These are phyloP conservation scores for Armadillidium nasatum DNA, from an alignment of 1,140 invertebrate genomes.

Conservation along the genomic window DNA sequence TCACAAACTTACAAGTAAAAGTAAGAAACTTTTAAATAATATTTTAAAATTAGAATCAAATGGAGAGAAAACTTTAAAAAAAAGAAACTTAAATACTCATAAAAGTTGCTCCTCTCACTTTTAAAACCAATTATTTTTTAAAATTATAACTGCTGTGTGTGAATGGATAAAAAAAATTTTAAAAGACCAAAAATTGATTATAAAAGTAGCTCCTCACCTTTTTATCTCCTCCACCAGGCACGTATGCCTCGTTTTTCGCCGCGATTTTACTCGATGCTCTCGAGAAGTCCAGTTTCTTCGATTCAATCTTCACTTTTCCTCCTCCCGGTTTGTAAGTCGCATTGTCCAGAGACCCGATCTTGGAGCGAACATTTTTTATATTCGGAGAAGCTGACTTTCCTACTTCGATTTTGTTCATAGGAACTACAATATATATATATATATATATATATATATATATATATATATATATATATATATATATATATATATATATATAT, in stretches of 20 bases:
- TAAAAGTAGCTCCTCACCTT: constrained; percentile 61
- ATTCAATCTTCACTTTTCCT: constrained; percentile 84
- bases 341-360: constrained; percentile 92
- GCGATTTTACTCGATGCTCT: constrained; percentile 76
- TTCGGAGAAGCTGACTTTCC: constrained; percentile 84
- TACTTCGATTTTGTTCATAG: constrained; percentile 90
- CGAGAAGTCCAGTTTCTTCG: constrained; percentile 75
- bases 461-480: background rate
- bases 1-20: too few species aligned
- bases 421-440: constrained; percentile 58
- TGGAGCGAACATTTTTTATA: constrained; percentile 81
- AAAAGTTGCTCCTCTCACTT: too few species aligned
- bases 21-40: too few species aligned
- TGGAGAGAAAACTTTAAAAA: too few species aligned
- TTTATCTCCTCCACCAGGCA: constrained; percentile 81
- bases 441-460: constrained; percentile 5
- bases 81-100: too few species aligned
- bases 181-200: background rate
- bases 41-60: too few species aligned
- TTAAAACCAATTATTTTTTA: too few species aligned
- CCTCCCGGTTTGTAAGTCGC: constrained; percentile 72
- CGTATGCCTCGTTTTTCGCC: constrained; percentile 85
- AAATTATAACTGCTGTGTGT: too few species aligned
- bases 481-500: constrained; percentile 8
- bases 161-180: too few species aligned